phyloP scores from a whole-genome alignment of 2,888 invertebrate genomes.

The Germaria angustata region DNA sequence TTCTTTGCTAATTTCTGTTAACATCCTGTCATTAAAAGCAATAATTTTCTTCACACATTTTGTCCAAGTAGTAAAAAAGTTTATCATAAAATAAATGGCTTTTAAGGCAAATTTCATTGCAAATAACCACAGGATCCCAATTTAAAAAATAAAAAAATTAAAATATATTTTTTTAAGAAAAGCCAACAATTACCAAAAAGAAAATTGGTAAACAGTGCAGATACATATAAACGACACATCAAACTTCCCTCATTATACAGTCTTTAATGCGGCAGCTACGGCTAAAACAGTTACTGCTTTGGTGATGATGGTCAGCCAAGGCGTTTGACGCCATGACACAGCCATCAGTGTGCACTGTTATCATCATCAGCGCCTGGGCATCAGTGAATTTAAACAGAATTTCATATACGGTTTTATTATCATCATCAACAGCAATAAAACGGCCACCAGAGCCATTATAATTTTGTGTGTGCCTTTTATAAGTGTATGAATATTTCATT shows the following conservation, averaged over 20 bases:
- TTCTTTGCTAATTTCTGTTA: background rate
- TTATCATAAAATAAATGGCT: background rate
- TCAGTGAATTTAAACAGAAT: conserved; percentile 4
- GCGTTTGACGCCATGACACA: conserved; percentile 43
- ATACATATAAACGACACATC: background rate
- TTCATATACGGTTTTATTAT: conserved; percentile 11
- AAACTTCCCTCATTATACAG: conserved; percentile 61
- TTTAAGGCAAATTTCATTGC: conserved; percentile 1
- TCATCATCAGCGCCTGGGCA: background rate
- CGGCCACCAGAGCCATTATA: background rate
- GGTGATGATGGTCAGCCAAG: conserved; percentile 22
- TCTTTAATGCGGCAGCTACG: conserved; percentile 47
- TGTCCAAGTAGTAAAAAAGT: background rate
- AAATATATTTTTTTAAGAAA: background rate
- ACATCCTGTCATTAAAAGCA: conserved; percentile 16
- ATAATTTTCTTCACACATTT: background rate
- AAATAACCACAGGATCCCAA: conserved; percentile 28
- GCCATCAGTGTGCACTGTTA: background rate
- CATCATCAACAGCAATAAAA: background rate
- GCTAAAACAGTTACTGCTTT: conserved; percentile 32
- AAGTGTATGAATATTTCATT: background rate
- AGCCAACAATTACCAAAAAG: conserved; percentile 17
- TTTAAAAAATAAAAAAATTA: background rate
- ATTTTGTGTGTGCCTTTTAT: background rate
- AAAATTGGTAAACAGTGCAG: background rate